phyloP scores from a whole-genome alignment of 2,113 vertebrate genomes.

The Ovibos moschatus region DNA sequence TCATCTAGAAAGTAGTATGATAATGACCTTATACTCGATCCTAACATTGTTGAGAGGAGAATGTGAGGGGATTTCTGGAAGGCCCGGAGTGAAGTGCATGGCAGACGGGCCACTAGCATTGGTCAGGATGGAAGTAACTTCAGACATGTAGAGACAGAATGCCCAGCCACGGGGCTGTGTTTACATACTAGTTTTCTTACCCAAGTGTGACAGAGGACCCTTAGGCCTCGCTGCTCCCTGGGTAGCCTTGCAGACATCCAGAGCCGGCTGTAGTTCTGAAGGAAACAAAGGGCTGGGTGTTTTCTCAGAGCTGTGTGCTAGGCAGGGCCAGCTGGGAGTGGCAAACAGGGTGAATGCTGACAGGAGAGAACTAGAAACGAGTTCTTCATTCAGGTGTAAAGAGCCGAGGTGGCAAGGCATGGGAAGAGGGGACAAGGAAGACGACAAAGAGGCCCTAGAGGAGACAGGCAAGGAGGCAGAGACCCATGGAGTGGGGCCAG shows the following conservation, averaged over 20 bases:
- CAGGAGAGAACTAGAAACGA: too few species aligned
- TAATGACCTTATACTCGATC: not conserved
- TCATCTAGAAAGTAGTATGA: not conserved
- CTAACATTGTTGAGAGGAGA: not conserved
- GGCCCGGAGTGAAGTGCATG: not conserved
- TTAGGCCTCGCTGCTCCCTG: not conserved
- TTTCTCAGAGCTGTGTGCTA: not conserved
- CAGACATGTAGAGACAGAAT: not conserved
- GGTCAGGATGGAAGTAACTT: not conserved
- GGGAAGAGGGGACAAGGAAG: not conserved
- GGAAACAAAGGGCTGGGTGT: not conserved
- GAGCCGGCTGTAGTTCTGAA: not conserved
- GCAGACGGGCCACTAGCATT: not conserved
- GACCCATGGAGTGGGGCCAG: not conserved
- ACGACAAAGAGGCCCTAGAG: rapidly evolving
- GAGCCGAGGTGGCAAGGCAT: not conserved
- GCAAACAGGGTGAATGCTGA: not conserved
- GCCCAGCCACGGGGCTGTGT: too few species aligned
- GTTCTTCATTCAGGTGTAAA: not conserved
- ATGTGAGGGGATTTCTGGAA: not conserved
- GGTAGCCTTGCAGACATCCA: not conserved
- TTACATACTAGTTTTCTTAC: not conserved
- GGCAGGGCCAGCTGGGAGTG: not conserved
- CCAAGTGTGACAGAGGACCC: too few species aligned
- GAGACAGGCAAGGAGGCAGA: not conserved